A percentile compares a stretch with the other conserved stretches of the same genome.
Evolutionary conservation across 2,888 invertebrate genomes (phyloP).

Genomic region (Temnothorax rugatulus): DNA sequence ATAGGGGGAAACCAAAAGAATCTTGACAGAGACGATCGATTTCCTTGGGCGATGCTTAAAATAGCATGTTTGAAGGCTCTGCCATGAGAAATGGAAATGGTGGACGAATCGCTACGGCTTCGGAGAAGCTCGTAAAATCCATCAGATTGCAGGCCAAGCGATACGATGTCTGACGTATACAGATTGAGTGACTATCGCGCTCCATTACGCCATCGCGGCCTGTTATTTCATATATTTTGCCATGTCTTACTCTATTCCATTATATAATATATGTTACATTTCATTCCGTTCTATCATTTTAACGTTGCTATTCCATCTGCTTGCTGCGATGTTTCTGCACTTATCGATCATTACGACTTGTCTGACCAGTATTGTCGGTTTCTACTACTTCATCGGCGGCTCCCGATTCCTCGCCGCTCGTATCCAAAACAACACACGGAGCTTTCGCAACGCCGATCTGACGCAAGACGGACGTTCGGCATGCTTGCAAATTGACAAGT

Average conservation of each 20-base stretch:
- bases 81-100: constrained; percentile 22
- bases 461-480: constrained; percentile 1
- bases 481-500: constrained; percentile 27
- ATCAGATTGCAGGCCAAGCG: constrained; percentile 13
- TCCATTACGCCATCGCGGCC: not conserved
- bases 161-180: constrained; percentile 4
- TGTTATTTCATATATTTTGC: not conserved
- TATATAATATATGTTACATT: not conserved
- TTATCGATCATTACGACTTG: not conserved
- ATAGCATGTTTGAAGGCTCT: not conserved
- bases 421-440: not conserved
- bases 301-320: not conserved
- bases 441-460: constrained; percentile 1
- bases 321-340: not conserved
- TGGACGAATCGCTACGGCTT: constrained; percentile 13
- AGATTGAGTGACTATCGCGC: constrained; percentile 9
- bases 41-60: constrained; percentile 26
- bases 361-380: not conserved
- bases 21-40: constrained; percentile 46
- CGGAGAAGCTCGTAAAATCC: constrained; percentile 36
- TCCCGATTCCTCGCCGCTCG: not conserved
- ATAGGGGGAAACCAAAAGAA: constrained; percentile 30
- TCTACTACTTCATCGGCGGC: not conserved
- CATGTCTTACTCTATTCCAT: not conserved
- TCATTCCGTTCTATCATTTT: not conserved